Evolutionary conservation across 2,113 vertebrate genomes (phyloP).

Genomic region (Calcarius ornatus): DNA sequence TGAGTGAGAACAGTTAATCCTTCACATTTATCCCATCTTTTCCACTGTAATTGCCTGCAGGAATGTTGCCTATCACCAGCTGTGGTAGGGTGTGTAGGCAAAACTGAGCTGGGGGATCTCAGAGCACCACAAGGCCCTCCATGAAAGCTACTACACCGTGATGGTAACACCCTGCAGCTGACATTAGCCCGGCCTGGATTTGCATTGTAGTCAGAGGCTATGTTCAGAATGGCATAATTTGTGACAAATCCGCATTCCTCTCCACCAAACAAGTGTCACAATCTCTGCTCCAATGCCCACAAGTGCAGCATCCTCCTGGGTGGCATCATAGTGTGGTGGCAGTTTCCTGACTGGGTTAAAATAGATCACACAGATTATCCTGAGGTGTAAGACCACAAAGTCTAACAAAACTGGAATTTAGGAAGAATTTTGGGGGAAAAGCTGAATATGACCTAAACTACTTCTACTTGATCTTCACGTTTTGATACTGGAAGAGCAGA

Average conservation of each 20-base stretch:
- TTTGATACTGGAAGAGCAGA: background rate
- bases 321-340: background rate
- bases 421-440: background rate
- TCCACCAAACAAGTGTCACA: background rate
- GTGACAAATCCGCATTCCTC: background rate
- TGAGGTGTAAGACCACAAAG: background rate
- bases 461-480: background rate
- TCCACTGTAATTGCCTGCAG: background rate
- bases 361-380: background rate
- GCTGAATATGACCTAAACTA: background rate
- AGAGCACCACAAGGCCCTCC: background rate
- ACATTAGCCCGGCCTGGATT: background rate
- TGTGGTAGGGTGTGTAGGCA: background rate
- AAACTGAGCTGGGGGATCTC: background rate
- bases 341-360: background rate
- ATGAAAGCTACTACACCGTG: fast-evolving
- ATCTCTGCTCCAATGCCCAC: background rate
- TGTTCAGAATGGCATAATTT: background rate
- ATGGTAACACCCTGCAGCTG: background rate
- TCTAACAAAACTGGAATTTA: background rate
- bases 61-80: slow-evolving; percentile 25
- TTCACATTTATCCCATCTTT: background rate
- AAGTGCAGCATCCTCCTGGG: fast-evolving
- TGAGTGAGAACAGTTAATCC: slow-evolving; percentile 53
- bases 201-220: background rate